These are phyloP conservation scores for Himalopsyche tibetana DNA, from an alignment of 2,888 invertebrate genomes.

Conservation along the genomic window DNA sequence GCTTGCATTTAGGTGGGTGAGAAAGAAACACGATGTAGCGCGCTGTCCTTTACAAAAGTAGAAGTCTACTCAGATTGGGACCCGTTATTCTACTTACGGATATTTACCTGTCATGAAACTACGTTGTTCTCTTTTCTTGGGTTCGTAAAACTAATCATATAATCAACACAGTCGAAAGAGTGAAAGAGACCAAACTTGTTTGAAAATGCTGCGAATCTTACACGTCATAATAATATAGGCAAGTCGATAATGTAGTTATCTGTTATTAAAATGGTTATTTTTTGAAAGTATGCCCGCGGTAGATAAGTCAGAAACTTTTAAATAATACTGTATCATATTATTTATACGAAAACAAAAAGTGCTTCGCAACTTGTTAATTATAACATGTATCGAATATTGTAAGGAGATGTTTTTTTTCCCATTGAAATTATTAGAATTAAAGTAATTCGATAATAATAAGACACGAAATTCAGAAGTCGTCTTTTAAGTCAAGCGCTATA, in stretches of 20 bases:
- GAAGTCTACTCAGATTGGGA: conserved; percentile 52
- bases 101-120: conserved; percentile 40
- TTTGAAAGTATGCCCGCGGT: conserved; percentile 31
- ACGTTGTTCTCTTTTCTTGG: conserved; percentile 20
- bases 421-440: no score
- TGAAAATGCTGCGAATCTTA: neutral
- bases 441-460: no score
- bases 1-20: neutral
- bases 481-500: no score
- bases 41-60: conserved; percentile 40
- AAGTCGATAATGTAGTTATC: conserved; percentile 40
- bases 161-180: neutral
- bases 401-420: no score
- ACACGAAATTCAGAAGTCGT: no score
- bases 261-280: conserved; percentile 28
- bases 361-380: no score
- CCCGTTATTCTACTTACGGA: conserved; percentile 58
- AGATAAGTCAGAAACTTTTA: neutral
- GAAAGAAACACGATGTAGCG: conserved; percentile 44
- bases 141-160: neutral
- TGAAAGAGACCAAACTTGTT: conserved; percentile 1
- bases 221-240: conserved; percentile 23
- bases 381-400: no score
- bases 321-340: no score
- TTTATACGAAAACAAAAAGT: no score